These are phyloP conservation scores for Oscheius onirici DNA, from an alignment of 2,888 invertebrate genomes.

Conservation along the genomic window DNA sequence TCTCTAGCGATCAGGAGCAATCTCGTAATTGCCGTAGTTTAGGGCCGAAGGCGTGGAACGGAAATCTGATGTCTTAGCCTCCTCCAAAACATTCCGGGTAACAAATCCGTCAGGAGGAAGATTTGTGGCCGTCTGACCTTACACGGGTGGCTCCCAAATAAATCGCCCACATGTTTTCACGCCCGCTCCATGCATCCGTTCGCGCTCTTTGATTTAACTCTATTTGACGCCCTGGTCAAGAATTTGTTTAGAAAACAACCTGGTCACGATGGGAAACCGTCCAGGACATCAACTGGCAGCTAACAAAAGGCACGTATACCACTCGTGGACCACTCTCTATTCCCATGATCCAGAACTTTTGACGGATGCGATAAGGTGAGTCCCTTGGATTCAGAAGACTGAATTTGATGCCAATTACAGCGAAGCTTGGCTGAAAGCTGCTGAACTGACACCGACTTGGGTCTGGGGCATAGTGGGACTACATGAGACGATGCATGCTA, in stretches of 20 bases:
- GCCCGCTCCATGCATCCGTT: too few relatives aligned
- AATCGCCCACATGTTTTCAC: too few relatives aligned
- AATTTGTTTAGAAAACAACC: neutral
- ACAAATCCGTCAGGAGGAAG: too few relatives aligned
- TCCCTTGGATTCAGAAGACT: neutral
- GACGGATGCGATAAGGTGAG: conserved; percentile 51
- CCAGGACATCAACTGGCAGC: conserved; percentile 43
- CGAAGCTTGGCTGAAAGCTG: conserved; percentile 57
- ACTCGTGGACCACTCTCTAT: conserved; percentile 56
- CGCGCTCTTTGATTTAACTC: too few relatives aligned
- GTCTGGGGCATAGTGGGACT: conserved; percentile 59
- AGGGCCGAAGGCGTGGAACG: too few relatives aligned
- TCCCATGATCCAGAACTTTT: conserved; percentile 46
- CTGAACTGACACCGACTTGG: conserved; percentile 59
- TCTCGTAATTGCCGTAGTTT: neutral
- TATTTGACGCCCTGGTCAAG: too few relatives aligned
- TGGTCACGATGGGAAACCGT: conserved; percentile 58
- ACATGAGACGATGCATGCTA: conserved; percentile 55
- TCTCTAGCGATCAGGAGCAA: neutral
- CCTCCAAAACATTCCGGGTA: too few relatives aligned
- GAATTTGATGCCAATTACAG: conserved; percentile 37
- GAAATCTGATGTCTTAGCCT: too few relatives aligned
- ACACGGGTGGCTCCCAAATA: too few relatives aligned
- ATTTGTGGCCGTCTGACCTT: too few relatives aligned
- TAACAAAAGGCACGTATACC: conserved; percentile 51